Evolutionary conservation across 1,140 invertebrate species (phyloP), one percentile per base, ranked within the genome.

Genomic region (Cydia splendana): DNA sequence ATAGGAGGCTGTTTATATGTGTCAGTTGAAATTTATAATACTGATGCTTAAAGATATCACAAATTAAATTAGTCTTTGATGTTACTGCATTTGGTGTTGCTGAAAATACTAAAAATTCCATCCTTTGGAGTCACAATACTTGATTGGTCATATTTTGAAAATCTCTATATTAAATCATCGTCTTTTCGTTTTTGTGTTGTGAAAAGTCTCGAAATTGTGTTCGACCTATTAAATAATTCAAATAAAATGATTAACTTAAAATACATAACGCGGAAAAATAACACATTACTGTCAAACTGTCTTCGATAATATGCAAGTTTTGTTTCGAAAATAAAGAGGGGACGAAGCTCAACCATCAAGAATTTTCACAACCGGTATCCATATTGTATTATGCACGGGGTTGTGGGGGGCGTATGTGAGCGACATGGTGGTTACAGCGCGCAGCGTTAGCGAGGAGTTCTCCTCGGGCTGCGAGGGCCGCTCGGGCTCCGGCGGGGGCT

Each of bases 401-500:
- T 78, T 53, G 51, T 80, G 81, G 85, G 85, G 82, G 84, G 84
- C 77, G 82, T 80, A 84, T 87, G 85, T 87, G 87, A 89, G 84
- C 85, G 83, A 82, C 85, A 79, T 79, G 84, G 84, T 83, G 89
- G 86, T 87, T 93, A 83, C 86, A 93, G 92, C 87, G 81, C 92
- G 88, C 86, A 93, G 86, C 87, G 91, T 91, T 80, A 93, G 90
- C 82, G 91, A 93, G 84, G 91, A 93, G 87, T 93, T 93, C 90
- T 91, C 88, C 84, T 91, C 90, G 79, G 91, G 91, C 85, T 90
- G 91, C 90, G 91, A 93, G 85, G 92, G 84, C 87, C 93, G 88
- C 84, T 91, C 88, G 89, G 88, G 88, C 86, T 91, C 87, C 87
- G 90, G 81, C 82, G 91, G 88, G 57, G 89, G 90, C 82, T 92